Base-by-base conservation (phyloP, 2,797 vertebrate genomes). In the Brachyalestes nurse region DNA sequence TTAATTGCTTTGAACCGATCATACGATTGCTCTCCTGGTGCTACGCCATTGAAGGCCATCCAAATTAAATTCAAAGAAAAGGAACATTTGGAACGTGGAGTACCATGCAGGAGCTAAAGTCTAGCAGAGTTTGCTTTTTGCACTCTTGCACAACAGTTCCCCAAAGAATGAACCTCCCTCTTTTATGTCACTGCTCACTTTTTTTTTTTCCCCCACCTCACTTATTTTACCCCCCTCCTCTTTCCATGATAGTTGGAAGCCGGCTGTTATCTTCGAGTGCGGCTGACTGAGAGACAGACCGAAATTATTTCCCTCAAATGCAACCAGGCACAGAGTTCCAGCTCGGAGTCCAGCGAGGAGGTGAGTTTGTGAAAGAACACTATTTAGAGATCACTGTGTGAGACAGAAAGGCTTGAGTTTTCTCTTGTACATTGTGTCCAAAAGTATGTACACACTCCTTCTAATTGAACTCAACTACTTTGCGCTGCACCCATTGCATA, bases 301-400 rank as follows among this genome's bases (percentile, higher is more conserved):
- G 80, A 86, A 62, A 82, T 92, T 60, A 0, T 89, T 0, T 81
- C 85, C 13, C 64, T 91, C 65, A 85, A 42, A 1, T 94, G 92
- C 28, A 57, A 77, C 80, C 67, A 17, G 0, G 67, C 71, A 9
- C 16, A 84, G 78, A 90, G 88, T 85, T 90, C 88, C 64, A 92
- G 91, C 84, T 89, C 88, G 0, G 89, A 90, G 82, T 92, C 91
- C 8, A 87, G 87, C 19, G 91, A 92, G 79, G 91, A 92, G 90
- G 92, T 93, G 79, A 89, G 72, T 34, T 87, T 38, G 45, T 40
- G 25, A 23, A 19, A 21, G 17, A 55, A 16, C 23, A 1, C 42
- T 45, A 45, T 6, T 45, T 45, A 3, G 28, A 1, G 28, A 28
- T 28, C 28, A 28, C 28, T 28, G 87, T 40, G 47, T 40, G 25